Base-by-base conservation (phyloP, 2,113 vertebrate genomes). In the Phainopepla nitens region DNA sequence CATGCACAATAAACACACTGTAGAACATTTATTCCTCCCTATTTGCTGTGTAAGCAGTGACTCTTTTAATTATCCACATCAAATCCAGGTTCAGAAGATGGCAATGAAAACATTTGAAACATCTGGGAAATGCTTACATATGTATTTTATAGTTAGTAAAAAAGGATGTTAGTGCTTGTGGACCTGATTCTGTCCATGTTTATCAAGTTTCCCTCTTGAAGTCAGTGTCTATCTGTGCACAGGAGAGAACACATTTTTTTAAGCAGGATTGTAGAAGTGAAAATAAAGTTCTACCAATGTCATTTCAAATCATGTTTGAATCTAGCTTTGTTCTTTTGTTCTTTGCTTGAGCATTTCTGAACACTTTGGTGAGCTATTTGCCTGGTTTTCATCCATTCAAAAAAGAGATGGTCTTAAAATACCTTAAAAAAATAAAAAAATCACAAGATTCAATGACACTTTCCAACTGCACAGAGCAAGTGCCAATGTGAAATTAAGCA, bases 21-120 rank as follows among this genome's bases (percentile, higher is more conserved):
- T 56, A 93, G 92, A 94, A 72, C 53, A 69, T 78, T 92, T 87
- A 87, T 78, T 95, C 77, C 73, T 87, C 42, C n/a, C 50, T 81
- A 71, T 71, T 81, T 81, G 49, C 72, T 75, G 83, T 87, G 41
- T 53, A 90, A 90, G 64, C 88, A 42, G 50, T 57, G n/a, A 82
- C 66, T 75, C 76, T 73, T 86, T 82, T 83, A 62, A 95, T 94
- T 91, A 92, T 61, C 65, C 49, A 50, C 64, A 83, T 72, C 72
- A 89, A 81, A 93, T 56, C 10, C 42, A 87, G 17, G 42, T 80
- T 91, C 79, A 91, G 81, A 94, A 75, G 39, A 87, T 23, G 33
- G 82, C 62, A 82, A 75, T 11, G 42, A 76, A 78, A 92, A 75
- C 5, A 0, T 45, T 11, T 81, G 49, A 92, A 95, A 84, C 51